These are phyloP conservation scores for Petrolisthes cinctipes DNA, from an alignment of 2,888 invertebrate species.

Conservation along the genomic window DNA sequence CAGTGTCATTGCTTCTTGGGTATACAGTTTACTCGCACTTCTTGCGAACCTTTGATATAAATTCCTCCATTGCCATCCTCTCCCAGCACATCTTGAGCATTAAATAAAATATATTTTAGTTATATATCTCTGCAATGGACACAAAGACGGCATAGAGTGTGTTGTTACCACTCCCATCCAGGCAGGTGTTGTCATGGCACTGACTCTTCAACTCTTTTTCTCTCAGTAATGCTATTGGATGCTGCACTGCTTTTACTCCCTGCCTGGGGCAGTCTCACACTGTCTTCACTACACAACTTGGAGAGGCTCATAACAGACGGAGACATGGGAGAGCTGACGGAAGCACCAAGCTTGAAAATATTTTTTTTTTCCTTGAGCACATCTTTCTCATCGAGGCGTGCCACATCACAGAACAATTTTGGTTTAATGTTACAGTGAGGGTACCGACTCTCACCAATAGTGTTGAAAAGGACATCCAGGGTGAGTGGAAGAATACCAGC, in stretches of 20 bases:
- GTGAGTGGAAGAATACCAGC: slow-evolving; percentile 79
- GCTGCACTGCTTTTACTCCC: no score
- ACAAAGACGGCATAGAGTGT: slow-evolving; percentile 79
- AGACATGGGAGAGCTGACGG: slow-evolving; percentile 34
- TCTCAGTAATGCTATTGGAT: no score
- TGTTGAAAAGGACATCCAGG: slow-evolving; percentile 72
- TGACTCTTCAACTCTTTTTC: no score
- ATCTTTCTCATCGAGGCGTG: slow-evolving; percentile 42
- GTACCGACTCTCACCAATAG: slow-evolving; percentile 66
- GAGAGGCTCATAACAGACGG: slow-evolving; percentile 38
- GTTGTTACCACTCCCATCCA: no score
- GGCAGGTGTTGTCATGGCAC: no score
- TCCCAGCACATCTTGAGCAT: slow-evolving; percentile 74
- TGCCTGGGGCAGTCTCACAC: no score
- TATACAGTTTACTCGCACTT: slow-evolving; percentile 79
- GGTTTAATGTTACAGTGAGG: slow-evolving; percentile 67
- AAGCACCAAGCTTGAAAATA: slow-evolving; percentile 40
- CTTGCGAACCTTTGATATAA: slow-evolving; percentile 75
- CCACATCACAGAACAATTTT: slow-evolving; percentile 65
- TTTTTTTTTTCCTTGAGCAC: slow-evolving; percentile 50
- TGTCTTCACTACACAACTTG: no score
- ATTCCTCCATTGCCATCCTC: slow-evolving; percentile 75
- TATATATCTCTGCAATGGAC: slow-evolving; percentile 91
- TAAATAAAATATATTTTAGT: slow-evolving; percentile 89
- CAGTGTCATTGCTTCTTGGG: slow-evolving; percentile 84